Evolutionary conservation across 2,888 invertebrate genomes (phyloP).

Genomic region (Tetropium fuscum): DNA sequence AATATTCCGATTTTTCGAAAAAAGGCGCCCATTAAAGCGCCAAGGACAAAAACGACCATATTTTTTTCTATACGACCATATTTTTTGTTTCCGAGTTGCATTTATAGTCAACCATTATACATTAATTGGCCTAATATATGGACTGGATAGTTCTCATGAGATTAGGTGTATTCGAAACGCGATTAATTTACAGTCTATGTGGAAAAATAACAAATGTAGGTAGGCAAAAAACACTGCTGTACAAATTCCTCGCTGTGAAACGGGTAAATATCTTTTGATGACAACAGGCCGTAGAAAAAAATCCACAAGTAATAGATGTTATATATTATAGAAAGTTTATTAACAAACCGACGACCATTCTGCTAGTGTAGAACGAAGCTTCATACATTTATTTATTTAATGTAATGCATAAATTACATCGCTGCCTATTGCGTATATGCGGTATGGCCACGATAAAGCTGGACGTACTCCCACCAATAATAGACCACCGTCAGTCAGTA

Average conservation of each 20-base stretch:
- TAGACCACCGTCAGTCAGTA: conserved; percentile 29
- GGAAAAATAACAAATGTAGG: conserved; percentile 19
- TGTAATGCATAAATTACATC: conserved; percentile 61
- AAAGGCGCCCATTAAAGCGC: not conserved
- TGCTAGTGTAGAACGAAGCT: conserved; percentile 46
- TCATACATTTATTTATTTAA: conserved; percentile 61
- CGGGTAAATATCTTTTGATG: conserved; percentile 47
- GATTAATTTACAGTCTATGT: conserved; percentile 11
- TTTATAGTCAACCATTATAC: no score
- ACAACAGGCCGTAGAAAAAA: conserved; percentile 41
- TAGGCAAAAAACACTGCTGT: conserved; percentile 11
- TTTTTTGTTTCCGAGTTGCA: no score
- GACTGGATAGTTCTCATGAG: not conserved
- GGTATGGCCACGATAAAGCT: conserved; percentile 34
- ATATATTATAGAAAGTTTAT: conserved; percentile 60
- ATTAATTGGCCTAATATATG: no score
- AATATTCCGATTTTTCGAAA: no score
- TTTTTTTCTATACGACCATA: no score
- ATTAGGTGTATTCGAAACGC: conserved; percentile 2
- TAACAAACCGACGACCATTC: conserved; percentile 48
- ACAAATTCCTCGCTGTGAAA: conserved; percentile 11
- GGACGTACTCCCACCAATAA: conserved; percentile 33
- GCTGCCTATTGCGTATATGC: conserved; percentile 57
- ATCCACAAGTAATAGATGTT: conserved; percentile 58
- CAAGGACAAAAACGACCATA: not conserved